Percentiles rank a stretch among this genome's conserved stretches.
These are phyloP conservation scores for Nemurella pictetii DNA, from an alignment of 2,888 invertebrate species.

Conservation along the genomic window DNA sequence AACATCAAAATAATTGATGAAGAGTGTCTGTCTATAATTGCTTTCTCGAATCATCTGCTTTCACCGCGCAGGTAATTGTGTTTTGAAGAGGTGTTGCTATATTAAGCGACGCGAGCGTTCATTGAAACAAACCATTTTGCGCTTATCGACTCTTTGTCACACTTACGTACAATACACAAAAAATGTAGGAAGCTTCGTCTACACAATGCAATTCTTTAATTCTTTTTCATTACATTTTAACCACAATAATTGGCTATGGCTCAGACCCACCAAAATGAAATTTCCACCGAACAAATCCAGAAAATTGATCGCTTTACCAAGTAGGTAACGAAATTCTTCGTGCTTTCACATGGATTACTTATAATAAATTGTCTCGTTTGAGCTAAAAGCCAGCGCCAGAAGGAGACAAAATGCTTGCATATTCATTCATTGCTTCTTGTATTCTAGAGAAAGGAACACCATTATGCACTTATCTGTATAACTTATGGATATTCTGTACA, in stretches of 20 bases:
- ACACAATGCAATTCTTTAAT: neutral
- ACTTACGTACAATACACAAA: neutral
- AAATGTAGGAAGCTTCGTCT: neutral
- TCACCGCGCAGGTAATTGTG: neutral
- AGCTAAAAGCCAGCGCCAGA: neutral
- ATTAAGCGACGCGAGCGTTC: neutral
- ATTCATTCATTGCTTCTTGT: neutral
- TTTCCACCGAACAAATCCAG: neutral
- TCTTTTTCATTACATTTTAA: neutral
- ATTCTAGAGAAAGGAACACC: neutral
- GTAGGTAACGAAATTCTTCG: neutral
- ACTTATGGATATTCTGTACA: neutral
- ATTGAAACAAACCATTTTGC: neutral
- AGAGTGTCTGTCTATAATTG: neutral
- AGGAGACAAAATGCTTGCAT: neutral
- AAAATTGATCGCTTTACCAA: neutral
- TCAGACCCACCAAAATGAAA: neutral
- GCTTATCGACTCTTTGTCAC: neutral
- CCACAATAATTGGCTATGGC: too few species aligned
- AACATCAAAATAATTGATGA: neutral
- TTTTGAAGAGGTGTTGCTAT: neutral
- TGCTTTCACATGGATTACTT: constrained; percentile 10
- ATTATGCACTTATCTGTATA: neutral
- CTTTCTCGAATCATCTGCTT: neutral
- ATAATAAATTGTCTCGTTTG: neutral